These are phyloP conservation scores for Cephalopterus ornatus DNA, from an alignment of 2,113 vertebrate species.

Conservation along the genomic window DNA sequence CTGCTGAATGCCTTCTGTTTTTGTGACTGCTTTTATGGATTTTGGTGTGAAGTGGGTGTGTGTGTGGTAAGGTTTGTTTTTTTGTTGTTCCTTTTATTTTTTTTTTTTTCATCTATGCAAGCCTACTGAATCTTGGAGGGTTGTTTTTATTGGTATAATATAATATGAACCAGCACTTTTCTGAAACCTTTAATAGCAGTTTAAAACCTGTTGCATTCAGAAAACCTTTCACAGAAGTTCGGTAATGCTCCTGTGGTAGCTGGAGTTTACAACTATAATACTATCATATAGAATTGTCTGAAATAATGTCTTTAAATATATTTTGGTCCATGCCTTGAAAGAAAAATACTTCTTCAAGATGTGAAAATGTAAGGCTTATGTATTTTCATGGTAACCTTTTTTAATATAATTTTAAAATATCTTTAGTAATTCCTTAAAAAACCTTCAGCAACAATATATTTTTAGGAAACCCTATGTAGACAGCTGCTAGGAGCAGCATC, in stretches of 20 bases:
- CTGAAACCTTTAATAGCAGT: neutral
- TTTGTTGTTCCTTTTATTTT: neutral
- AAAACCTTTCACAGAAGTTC: neutral
- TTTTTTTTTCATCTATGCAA: neutral
- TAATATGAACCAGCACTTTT: neutral
- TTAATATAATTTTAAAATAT: neutral
- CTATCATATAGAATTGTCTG: neutral
- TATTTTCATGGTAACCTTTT: neutral
- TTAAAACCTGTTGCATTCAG: neutral
- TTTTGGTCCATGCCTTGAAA: neutral
- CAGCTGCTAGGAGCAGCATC: neutral
- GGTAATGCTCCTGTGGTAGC: neutral
- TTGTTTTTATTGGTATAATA: neutral
- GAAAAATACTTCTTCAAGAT: neutral
- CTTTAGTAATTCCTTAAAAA: neutral
- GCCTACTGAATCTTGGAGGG: neutral
- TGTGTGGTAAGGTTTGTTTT: neutral
- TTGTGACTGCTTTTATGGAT: neutral
- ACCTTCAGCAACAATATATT: neutral
- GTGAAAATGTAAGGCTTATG: neutral
- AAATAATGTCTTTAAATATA: neutral
- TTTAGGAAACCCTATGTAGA: neutral
- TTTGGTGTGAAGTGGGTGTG: neutral
- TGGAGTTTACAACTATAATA: neutral
- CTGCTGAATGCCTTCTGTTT: neutral